Evolutionary conservation across 2,888 invertebrate species (phyloP).

Genomic region (Craniophora ligustri): DNA sequence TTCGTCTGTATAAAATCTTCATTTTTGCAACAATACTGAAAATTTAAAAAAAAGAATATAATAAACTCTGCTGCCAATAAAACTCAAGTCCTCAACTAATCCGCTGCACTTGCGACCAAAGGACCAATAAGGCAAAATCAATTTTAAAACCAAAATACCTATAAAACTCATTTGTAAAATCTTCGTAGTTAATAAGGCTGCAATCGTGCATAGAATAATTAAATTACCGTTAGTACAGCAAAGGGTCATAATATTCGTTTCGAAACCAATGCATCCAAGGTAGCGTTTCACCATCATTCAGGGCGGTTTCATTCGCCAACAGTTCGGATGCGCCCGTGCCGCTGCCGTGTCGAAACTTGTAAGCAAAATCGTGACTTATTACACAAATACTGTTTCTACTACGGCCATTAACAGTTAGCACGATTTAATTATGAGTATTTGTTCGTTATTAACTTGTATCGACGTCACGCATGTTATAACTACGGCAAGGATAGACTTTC

Average conservation of each 20-base stretch:
- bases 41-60: too few relatives aligned
- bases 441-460: too few relatives aligned
- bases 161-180: too few relatives aligned
- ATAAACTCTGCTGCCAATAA: too few relatives aligned
- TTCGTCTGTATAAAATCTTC: too few relatives aligned
- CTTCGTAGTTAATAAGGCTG: background rate
- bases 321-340: conserved; percentile 60
- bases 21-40: too few relatives aligned
- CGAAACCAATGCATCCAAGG: conserved; percentile 55
- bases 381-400: conserved; percentile 53
- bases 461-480: too few relatives aligned
- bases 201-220: conserved; percentile 24
- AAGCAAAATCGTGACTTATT: conserved; percentile 73
- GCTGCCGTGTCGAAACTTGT: conserved; percentile 68
- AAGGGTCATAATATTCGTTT: conserved; percentile 48
- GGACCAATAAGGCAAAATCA: too few relatives aligned
- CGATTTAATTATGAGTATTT: conserved; percentile 47
- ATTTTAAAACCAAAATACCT: too few relatives aligned
- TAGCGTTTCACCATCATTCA: conserved; percentile 63
- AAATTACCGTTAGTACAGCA: conserved; percentile 24
- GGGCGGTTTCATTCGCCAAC: conserved; percentile 63
- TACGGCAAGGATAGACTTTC: too few relatives aligned
- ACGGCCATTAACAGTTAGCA: conserved; percentile 44
- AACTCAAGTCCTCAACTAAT: too few relatives aligned
- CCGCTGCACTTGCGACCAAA: too few relatives aligned